Percentiles rank a stretch among this genome's conserved stretches.
Conservation (phyloP, 2,888 invertebrate species). For the Tetranychus truncatus region DNA sequence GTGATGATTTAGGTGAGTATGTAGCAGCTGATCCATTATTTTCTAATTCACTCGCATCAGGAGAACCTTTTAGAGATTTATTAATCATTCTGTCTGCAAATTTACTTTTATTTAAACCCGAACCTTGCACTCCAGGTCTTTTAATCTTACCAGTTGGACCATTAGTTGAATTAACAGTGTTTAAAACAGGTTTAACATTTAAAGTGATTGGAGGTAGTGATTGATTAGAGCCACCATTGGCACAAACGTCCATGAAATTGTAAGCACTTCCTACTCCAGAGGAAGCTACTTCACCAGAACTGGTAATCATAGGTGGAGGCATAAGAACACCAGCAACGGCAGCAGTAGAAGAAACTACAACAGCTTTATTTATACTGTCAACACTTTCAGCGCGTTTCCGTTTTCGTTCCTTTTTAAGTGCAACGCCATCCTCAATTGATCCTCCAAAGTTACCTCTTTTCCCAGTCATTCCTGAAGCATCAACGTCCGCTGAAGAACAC, state of each 20-base stretch:
- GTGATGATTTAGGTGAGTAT: slow-evolving; percentile 12
- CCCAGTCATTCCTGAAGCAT: background rate
- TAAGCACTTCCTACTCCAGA: background rate
- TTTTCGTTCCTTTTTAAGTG: slow-evolving; percentile 27
- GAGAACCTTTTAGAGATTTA: slow-evolving; percentile 5
- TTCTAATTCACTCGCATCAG: background rate
- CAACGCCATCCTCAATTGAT: slow-evolving; percentile 8
- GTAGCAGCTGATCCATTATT: background rate
- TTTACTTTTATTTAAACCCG: background rate
- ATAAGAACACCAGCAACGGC: slow-evolving; percentile 24
- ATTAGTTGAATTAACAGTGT: slow-evolving; percentile 17
- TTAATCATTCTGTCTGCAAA: background rate
- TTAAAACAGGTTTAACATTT: slow-evolving; percentile 24
- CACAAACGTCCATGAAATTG: slow-evolving; percentile 12
- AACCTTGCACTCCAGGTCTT: background rate
- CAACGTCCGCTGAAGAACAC: slow-evolving; percentile 18
- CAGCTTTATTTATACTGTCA: slow-evolving; percentile 24
- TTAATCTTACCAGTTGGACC: background rate
- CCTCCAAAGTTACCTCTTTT: background rate
- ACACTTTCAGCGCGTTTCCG: slow-evolving; percentile 27
- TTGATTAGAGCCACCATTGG: slow-evolving; percentile 16
- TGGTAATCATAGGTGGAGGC: slow-evolving; percentile 23
- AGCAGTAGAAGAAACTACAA: slow-evolving; percentile 21
- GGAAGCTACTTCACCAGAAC: slow-evolving; percentile 20
- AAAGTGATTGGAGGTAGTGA: slow-evolving; percentile 22